A percentile compares a stretch with the other conserved stretches of the same genome.
These are phyloP conservation scores for Phyllotreta cruciferae DNA, from an alignment of 2,888 invertebrate species.

Conservation along the genomic window DNA sequence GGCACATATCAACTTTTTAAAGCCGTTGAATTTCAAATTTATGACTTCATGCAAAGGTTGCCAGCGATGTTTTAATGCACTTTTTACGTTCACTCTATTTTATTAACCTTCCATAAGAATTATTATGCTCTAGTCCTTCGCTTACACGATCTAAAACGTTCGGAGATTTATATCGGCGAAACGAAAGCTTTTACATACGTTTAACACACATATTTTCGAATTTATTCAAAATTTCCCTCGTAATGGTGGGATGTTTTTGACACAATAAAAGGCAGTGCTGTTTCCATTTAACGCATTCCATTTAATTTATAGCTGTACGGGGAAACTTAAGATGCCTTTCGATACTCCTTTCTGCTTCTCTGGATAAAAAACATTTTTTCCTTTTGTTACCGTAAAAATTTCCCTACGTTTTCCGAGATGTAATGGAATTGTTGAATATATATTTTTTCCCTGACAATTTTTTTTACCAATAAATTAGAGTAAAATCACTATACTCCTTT, in stretches of 20 bases:
- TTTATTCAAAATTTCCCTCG: conserved; percentile 35
- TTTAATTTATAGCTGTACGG: conserved; percentile 25
- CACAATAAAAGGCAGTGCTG: conserved; percentile 32
- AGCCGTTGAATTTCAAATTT: conserved; percentile 54
- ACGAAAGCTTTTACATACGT: conserved; percentile 40
- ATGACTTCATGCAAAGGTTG: conserved; percentile 51
- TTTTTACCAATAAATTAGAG: no score
- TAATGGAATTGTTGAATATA: no score
- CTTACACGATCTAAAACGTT: conserved; percentile 34
- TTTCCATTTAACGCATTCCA: conserved; percentile 29
- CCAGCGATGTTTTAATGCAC: conserved; percentile 51
- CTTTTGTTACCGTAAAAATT: conserved; percentile 5
- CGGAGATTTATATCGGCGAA: conserved; percentile 37
- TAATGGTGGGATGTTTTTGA: conserved; percentile 33
- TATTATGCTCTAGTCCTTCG: conserved; percentile 42
- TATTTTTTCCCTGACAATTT: no score
- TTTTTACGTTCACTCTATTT: conserved; percentile 55
- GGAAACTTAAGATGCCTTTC: conserved; percentile 19
- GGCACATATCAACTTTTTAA: conserved; percentile 53
- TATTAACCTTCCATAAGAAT: conserved; percentile 50
- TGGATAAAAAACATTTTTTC: conserved; percentile 11
- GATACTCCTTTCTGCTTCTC: conserved; percentile 11
- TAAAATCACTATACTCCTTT: no score
- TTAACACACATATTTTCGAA: conserved; percentile 35
- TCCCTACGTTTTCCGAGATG: no score